Conservation (phyloP, 2,888 invertebrate genomes). For the Cyclophora albipunctata region DNA sequence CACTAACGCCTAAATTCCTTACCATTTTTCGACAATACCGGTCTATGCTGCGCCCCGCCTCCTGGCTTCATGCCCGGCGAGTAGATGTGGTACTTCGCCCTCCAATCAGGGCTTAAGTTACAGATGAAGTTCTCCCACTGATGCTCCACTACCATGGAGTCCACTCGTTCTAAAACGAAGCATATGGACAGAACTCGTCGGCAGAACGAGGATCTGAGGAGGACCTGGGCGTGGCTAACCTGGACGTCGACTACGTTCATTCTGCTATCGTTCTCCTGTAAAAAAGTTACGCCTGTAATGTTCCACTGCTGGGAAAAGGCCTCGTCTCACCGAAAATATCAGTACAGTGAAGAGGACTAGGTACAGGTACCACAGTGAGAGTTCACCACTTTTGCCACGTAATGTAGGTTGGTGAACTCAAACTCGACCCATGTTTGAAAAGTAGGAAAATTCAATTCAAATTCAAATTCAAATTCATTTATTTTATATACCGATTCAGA, state of each 20-base stretch:
- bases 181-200: conserved; percentile 49
- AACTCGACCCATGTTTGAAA: too few species aligned
- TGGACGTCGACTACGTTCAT: conserved; percentile 50
- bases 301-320: too few species aligned
- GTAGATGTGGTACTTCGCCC: conserved; percentile 54
- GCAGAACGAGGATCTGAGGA: conserved; percentile 56
- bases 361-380: too few species aligned
- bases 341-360: too few species aligned
- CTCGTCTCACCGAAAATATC: too few species aligned
- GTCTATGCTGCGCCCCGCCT: conserved; percentile 53
- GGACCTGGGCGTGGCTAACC: conserved; percentile 51
- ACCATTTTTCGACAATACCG: conserved; percentile 54
- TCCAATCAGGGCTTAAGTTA: conserved; percentile 47
- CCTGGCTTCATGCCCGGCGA: conserved; percentile 57
- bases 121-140: conserved; percentile 57
- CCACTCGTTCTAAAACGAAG: conserved; percentile 48
- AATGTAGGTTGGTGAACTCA: too few species aligned
- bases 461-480: too few species aligned
- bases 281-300: background rate
- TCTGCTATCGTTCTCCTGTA: conserved; percentile 42
- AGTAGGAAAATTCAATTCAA: too few species aligned
- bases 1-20: background rate
- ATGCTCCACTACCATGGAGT: conserved; percentile 50
- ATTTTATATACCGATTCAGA: too few species aligned
- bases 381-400: too few species aligned